Evolutionary conservation across 2,113 vertebrate genomes (phyloP).

Genomic region (Eclectus roratus): DNA sequence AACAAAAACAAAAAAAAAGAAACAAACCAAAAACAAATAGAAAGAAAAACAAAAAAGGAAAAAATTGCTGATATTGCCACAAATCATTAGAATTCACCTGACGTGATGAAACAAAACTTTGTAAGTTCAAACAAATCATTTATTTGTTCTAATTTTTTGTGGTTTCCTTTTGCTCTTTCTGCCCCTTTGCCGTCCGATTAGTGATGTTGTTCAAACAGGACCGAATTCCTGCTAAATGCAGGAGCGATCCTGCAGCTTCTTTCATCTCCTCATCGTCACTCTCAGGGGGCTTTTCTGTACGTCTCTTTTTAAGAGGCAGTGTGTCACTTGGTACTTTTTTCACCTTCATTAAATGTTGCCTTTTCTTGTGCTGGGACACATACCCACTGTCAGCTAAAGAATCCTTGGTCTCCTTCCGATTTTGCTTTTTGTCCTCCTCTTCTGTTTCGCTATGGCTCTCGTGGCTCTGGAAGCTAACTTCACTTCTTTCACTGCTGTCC

Average conservation of each 20-base stretch:
- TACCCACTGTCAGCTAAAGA: slow-evolving; percentile 84
- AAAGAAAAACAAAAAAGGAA: slow-evolving; percentile 75
- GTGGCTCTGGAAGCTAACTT: slow-evolving; percentile 79
- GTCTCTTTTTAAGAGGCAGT: slow-evolving; percentile 97
- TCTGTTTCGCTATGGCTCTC: slow-evolving; percentile 85
- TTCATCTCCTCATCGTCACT: slow-evolving; percentile 99
- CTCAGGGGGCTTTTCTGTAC: slow-evolving; percentile 91
- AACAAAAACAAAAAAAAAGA: slow-evolving; percentile 58
- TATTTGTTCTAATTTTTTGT: slow-evolving; percentile 94
- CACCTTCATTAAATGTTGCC: slow-evolving; percentile 90
- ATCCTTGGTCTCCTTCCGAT: slow-evolving; percentile 88
- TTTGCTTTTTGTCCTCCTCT: slow-evolving; percentile 84
- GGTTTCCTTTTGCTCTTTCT: slow-evolving; percentile 96
- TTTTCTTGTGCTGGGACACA: slow-evolving; percentile 89
- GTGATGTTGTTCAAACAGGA: slow-evolving; percentile 99
- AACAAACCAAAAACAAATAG: slow-evolving; percentile 73
- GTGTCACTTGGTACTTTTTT: slow-evolving; percentile 89
- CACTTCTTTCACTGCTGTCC: slow-evolving; percentile 79
- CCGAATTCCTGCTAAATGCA: slow-evolving; percentile 95
- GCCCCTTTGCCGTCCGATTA: slow-evolving; percentile 98
- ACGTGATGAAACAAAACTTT: slow-evolving; percentile 95
- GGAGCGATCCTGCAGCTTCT: slow-evolving; percentile 95
- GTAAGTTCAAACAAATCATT: slow-evolving; percentile 92
- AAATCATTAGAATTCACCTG: slow-evolving; percentile 99
- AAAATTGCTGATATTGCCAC: slow-evolving; percentile 99